A percentile compares a stretch with the other conserved stretches of the same genome.
Conservation (phyloP, 2,113 vertebrate species). For the Hippocampus abdominalis region DNA sequence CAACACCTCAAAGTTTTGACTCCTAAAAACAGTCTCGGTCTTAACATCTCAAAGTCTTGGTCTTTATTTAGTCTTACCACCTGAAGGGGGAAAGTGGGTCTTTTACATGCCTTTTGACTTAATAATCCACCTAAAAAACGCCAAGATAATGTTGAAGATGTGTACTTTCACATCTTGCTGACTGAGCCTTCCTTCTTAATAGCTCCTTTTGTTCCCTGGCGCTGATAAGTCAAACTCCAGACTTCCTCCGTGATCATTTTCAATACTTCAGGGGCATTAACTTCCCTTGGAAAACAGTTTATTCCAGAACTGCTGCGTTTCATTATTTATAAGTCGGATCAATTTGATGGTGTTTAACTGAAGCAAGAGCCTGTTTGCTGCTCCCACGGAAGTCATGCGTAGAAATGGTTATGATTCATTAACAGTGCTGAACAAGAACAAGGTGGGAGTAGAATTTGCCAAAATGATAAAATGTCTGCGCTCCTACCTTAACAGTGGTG, state of each 20-base stretch:
- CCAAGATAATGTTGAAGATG: background rate
- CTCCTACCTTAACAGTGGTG: constrained; percentile 86
- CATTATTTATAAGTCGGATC: background rate
- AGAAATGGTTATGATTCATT: background rate
- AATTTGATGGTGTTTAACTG: background rate
- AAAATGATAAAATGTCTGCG: background rate
- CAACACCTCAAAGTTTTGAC: background rate
- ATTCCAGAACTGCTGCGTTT: constrained; percentile 4
- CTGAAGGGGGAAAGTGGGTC: background rate
- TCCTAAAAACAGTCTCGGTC: background rate
- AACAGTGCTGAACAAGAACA: background rate
- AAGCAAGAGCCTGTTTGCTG: constrained; percentile 1
- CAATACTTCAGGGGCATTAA: background rate
- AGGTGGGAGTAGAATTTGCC: background rate
- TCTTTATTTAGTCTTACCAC: background rate
- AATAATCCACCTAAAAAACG: background rate
- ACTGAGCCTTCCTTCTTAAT: background rate
- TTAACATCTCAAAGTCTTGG: background rate
- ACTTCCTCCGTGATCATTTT: constrained; percentile 12
- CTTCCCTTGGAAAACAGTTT: constrained; percentile 2
- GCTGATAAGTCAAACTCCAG: constrained; percentile 5
- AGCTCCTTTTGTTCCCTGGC: background rate
- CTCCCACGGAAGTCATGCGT: background rate
- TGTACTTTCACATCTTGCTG: constrained; percentile 4
- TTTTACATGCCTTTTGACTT: background rate